These are phyloP conservation scores for Drosophila seclusa DNA, from an alignment of 2,888 invertebrate genomes.

Conservation along the genomic window DNA sequence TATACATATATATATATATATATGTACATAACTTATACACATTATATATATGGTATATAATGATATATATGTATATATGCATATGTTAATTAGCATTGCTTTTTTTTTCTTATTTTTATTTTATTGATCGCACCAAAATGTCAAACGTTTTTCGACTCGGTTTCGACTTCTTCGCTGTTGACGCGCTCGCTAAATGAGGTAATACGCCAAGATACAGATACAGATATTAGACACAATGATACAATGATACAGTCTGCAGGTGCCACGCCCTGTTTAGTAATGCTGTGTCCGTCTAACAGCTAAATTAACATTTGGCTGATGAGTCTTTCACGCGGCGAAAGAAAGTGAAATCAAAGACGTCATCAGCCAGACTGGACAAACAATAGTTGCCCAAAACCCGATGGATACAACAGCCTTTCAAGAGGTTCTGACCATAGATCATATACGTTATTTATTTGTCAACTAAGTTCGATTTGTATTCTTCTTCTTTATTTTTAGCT, in stretches of 20 bases:
- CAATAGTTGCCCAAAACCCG: not conserved
- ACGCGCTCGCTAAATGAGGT: slow-evolving; percentile 68
- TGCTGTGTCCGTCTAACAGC: slow-evolving; percentile 38
- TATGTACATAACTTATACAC: slow-evolving; percentile 16
- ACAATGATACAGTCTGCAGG: slow-evolving; percentile 10
- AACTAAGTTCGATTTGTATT: not conserved
- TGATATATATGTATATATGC: slow-evolving; percentile 42
- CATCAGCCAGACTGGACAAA: slow-evolving; percentile 12
- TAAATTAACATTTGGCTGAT: slow-evolving; percentile 65
- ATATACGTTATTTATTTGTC: not conserved
- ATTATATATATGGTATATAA: slow-evolving; percentile 36
- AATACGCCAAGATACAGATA: slow-evolving; percentile 47
- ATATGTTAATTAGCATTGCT: slow-evolving; percentile 79
- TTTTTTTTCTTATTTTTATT: slow-evolving; percentile 53
- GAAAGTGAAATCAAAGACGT: slow-evolving; percentile 62
- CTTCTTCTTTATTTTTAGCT: not conserved
- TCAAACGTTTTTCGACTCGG: slow-evolving; percentile 74
- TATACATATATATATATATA: slow-evolving; percentile 7
- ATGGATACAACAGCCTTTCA: not conserved
- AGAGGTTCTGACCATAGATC: too few species aligned
- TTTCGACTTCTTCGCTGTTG: slow-evolving; percentile 34
- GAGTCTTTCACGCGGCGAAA: slow-evolving; percentile 54
- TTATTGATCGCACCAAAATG: slow-evolving; percentile 79
- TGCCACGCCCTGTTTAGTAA: slow-evolving; percentile 54
- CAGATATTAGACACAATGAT: slow-evolving; percentile 1